Percentiles rank a stretch among this genome's conserved stretches.
Evolutionary conservation across 2,797 vertebrate genomes (phyloP).

Genomic region (Picus viridis): DNA sequence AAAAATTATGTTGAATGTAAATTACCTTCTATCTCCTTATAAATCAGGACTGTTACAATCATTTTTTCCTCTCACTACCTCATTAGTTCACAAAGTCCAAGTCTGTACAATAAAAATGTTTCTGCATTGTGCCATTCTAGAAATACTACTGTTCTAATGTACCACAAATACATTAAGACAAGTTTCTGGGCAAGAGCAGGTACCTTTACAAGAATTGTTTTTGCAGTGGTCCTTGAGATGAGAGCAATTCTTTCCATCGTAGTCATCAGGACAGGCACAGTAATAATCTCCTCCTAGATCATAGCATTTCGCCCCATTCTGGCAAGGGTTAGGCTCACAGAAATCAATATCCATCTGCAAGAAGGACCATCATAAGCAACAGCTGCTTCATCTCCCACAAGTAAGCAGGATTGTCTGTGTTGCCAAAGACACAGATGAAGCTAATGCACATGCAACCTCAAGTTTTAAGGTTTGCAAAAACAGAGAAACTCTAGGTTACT

Average conservation of each 20-base stretch:
- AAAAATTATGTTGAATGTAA: not conserved
- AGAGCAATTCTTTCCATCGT: slow-evolving; percentile 92
- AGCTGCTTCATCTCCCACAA: slow-evolving; percentile 11
- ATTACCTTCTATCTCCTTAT: not conserved
- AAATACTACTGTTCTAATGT: not conserved
- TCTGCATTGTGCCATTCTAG: not conserved
- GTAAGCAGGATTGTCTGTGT: slow-evolving; percentile 1
- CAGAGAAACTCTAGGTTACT: not conserved
- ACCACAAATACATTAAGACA: not conserved
- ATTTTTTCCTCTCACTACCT: not conserved
- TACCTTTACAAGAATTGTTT: slow-evolving; percentile 90
- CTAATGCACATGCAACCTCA: not conserved
- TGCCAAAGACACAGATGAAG: not conserved
- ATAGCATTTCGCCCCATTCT: slow-evolving; percentile 88
- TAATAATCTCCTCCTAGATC: slow-evolving; percentile 86
- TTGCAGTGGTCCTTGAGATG: slow-evolving; percentile 92
- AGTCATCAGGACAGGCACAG: slow-evolving; percentile 89
- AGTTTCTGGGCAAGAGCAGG: not conserved
- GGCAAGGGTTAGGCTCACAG: slow-evolving; percentile 90
- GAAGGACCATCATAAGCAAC: not conserved
- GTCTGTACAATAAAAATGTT: not conserved
- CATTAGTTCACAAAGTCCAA: not conserved
- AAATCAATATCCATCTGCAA: slow-evolving; percentile 85
- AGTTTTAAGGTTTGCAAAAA: not conserved
- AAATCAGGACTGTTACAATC: not conserved